A percentile compares a stretch with the other conserved stretches of the same genome.
phyloP scores from a whole-genome alignment of 2,797 vertebrate species.

The Phataginus tricuspis region DNA sequence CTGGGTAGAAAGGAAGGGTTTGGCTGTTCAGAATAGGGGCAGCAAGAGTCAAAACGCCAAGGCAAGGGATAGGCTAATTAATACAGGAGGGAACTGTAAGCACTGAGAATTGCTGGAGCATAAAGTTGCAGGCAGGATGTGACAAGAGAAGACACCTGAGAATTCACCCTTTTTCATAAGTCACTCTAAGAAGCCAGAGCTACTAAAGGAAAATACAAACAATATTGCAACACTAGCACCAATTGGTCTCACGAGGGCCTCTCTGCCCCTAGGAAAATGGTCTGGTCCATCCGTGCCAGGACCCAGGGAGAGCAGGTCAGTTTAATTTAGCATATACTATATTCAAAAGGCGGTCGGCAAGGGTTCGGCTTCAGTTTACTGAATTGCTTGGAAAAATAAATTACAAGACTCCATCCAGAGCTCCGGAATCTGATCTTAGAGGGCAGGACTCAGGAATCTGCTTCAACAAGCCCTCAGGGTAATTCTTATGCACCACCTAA shows the following conservation, averaged over 20 bases:
- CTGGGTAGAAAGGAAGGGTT: background rate
- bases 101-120: background rate
- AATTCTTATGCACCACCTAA: background rate
- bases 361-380: background rate
- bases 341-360: background rate
- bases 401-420: background rate
- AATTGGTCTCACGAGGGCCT: background rate
- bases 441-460: background rate
- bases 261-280: background rate
- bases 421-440: background rate
- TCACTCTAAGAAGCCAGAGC: background rate
- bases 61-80: background rate
- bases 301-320: fast-evolving
- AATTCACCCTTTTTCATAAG: background rate
- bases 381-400: background rate
- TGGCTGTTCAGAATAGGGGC: background rate
- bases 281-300: background rate
- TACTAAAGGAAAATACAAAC: background rate
- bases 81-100: background rate
- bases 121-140: background rate
- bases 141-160: background rate
- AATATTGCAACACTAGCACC: background rate
- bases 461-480: background rate
- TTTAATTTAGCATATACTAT: background rate
- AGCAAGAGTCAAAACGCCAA: background rate